Evolutionary conservation across 2,797 vertebrate genomes (phyloP), one percentile per base, ranked within the genome.

Genomic region (Amblyraja radiata): DNA sequence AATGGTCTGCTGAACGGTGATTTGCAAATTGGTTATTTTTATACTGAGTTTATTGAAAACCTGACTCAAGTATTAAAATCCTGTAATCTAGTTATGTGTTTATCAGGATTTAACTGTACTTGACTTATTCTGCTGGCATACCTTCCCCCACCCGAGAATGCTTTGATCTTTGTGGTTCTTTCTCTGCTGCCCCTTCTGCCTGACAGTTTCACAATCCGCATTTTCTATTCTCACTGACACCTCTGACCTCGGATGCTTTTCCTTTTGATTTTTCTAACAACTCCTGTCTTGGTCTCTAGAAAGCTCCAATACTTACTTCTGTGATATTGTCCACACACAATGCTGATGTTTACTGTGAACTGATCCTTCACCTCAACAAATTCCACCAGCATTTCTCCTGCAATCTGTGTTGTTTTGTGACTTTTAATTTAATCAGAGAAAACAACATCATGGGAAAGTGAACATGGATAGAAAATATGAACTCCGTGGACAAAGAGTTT

Each of bases 71-170:
- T 39, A 92, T 92, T 73, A 92, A 92, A 92, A 74, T 73, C 71
- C 71, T 28, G 90, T 76, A 92, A 92, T 54, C 71, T 13, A 92
- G 90, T 92, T 92, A 58, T 3, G 39, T 76, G 90, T 92, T 90
- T 92, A 92, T 92, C 90, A 92, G 90, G 39, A 92, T 92, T 92
- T 46, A 92, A 71, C 90, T 92, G 90, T 76, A 92, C 71, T 92
- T 92, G 84, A 92, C 90, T 76, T 92, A 92, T 92, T 92, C 90
- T 39, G 39, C 71, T 23, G 68, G 32, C 39, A 54, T 28, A 92
- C 71, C 90, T 92, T 76, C 90, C 71, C 71, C 90, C 90, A 92
- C 36, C 71, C 90, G 39, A 71, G 25, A 73, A 54, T 88, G 71
- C 90, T 92, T 92, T 92, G 90, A 92, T 92, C 90, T 74, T 76